These are phyloP conservation scores for Polyommatus iphigenia DNA, from an alignment of 2,888 invertebrate species.

Conservation along the genomic window DNA sequence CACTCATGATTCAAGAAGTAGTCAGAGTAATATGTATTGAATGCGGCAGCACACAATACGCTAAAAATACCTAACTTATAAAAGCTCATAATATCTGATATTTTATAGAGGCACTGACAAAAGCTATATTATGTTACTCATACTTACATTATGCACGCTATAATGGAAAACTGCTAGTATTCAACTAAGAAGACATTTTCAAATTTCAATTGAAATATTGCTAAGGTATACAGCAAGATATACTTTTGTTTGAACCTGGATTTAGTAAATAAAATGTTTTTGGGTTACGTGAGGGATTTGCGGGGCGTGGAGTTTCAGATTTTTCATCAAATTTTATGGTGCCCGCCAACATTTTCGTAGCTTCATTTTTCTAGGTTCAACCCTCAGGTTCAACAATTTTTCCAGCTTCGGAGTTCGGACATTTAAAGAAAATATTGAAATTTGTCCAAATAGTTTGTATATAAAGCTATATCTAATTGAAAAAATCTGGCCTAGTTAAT, in stretches of 20 bases:
- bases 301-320: not conserved
- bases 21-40: too few relatives aligned
- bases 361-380: not conserved
- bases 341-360: not conserved
- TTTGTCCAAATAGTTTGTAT: too few relatives aligned
- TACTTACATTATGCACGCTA: not conserved
- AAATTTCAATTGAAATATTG: not conserved
- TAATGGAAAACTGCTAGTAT: not conserved
- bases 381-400: not conserved
- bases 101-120: not conserved
- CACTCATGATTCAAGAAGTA: too few relatives aligned
- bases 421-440: not conserved
- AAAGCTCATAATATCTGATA: not conserved
- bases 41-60: not conserved
- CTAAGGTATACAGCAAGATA: not conserved
- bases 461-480: too few relatives aligned
- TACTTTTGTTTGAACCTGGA: not conserved
- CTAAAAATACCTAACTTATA: not conserved
- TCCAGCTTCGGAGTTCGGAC: not conserved
- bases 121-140: not conserved
- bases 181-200: not conserved
- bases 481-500: too few relatives aligned
- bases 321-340: slow-evolving; percentile 9
- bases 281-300: slow-evolving; percentile 14
- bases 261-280: slow-evolving; percentile 21